Conservation (phyloP, 2,113 vertebrate species). For the Cyanistes caeruleus region DNA sequence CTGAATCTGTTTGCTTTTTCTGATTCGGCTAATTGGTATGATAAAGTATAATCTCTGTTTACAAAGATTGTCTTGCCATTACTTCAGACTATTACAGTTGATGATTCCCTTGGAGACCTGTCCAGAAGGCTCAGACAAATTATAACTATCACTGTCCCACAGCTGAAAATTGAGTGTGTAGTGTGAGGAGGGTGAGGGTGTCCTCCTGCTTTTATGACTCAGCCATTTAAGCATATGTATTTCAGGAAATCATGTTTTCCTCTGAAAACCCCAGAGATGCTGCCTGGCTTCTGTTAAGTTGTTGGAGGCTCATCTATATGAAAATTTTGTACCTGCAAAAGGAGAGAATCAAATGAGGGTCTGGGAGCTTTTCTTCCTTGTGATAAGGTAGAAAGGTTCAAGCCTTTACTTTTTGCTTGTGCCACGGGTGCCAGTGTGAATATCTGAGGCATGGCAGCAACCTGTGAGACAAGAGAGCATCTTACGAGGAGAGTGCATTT, state of each 20-base stretch:
- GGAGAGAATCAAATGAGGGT: not conserved
- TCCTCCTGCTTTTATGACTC: not conserved
- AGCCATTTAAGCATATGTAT: not conserved
- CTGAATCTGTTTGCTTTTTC: not conserved
- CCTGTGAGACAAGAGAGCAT: not conserved
- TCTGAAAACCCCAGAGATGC: not conserved
- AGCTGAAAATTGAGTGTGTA: not conserved
- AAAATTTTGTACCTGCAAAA: not conserved
- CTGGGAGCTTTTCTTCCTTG: not conserved
- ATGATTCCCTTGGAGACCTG: not conserved
- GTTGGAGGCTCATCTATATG: not conserved
- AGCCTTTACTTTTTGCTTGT: not conserved
- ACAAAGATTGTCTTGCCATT: not conserved
- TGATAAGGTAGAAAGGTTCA: not conserved
- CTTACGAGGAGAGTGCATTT: not conserved
- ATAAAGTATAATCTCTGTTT: not conserved
- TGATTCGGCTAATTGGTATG: not conserved
- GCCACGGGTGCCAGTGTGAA: rapidly evolving
- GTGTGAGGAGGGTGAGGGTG: not conserved
- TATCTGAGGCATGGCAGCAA: not conserved
- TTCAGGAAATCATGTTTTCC: not conserved
- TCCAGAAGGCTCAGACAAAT: not conserved
- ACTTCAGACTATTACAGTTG: not conserved
- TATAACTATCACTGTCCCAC: not conserved
- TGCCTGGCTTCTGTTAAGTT: not conserved